Conservation (phyloP, 2,888 invertebrate genomes). For the Tinea pellionella region DNA sequence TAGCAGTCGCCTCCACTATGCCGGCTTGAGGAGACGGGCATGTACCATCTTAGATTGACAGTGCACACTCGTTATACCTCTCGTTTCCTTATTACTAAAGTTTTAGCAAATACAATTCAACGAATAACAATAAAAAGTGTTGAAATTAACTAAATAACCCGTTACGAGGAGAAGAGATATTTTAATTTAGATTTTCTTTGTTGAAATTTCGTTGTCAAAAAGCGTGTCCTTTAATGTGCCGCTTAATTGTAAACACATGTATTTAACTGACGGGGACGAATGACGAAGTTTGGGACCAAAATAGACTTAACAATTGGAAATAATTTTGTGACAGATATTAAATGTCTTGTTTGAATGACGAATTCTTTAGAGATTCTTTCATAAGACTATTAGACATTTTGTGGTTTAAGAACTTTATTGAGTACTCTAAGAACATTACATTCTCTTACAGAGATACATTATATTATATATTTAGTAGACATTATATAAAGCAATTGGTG, state of each 20-base stretch:
- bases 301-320: slow-evolving; percentile 14
- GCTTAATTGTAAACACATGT: slow-evolving; percentile 19
- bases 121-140: neutral
- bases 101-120: neutral
- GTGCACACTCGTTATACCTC: too few relatives aligned
- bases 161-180: slow-evolving; percentile 14
- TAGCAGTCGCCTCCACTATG: too few relatives aligned
- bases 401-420: too few relatives aligned
- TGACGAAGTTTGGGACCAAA: slow-evolving; percentile 18
- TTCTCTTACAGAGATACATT: too few relatives aligned
- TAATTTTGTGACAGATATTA: neutral
- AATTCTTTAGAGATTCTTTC: neutral
- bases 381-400: too few relatives aligned
- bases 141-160: slow-evolving; percentile 3
- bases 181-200: slow-evolving; percentile 18
- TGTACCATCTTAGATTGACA: too few relatives aligned
- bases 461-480: too few relatives aligned
- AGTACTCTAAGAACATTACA: too few relatives aligned
- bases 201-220: slow-evolving; percentile 18
- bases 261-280: slow-evolving; percentile 11
- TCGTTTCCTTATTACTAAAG: too few relatives aligned
- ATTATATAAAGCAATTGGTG: too few relatives aligned
- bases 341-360: neutral
- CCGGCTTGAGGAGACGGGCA: too few relatives aligned
- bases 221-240: slow-evolving; percentile 18